These are phyloP conservation scores for Eulithis prunata DNA, from an alignment of 2,888 invertebrate species.

Conservation along the genomic window DNA sequence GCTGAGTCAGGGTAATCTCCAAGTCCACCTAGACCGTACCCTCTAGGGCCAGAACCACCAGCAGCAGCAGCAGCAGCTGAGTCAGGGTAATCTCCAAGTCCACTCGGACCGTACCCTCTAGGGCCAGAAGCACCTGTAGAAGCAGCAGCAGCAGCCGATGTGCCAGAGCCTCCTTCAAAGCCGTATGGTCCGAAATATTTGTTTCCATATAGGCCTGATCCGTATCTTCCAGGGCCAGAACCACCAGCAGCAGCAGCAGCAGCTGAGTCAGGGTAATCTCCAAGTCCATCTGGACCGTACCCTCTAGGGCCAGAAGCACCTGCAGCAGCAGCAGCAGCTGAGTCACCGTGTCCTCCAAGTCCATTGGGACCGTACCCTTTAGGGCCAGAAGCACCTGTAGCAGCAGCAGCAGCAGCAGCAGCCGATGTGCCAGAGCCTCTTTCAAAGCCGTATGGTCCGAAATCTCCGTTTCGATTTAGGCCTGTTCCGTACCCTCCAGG, in stretches of 20 bases:
- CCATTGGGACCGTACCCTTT: background rate
- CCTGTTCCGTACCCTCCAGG: too few species aligned
- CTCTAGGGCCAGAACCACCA: too few species aligned
- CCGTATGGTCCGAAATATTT: too few species aligned
- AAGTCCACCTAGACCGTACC: too few species aligned
- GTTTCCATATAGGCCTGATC: too few species aligned
- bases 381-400: background rate
- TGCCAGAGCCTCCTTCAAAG: too few species aligned
- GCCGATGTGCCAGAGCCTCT: constrained; percentile 10
- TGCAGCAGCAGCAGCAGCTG: constrained; percentile 32
- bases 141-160: background rate
- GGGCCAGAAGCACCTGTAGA: background rate
- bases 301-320: constrained; percentile 8
- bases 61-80: background rate
- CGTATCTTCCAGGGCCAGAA: too few species aligned
- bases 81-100: background rate
- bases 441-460: background rate
- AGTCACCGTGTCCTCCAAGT: constrained; percentile 5
- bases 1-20: too few species aligned
- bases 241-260: background rate
- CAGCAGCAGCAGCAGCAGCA: background rate
- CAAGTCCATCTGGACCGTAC: too few species aligned
- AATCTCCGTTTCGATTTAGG: background rate
- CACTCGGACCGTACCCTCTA: background rate
- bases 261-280: too few species aligned